Evolutionary conservation across 2,797 vertebrate genomes (phyloP).

Genomic region (Diceros bicornis): DNA sequence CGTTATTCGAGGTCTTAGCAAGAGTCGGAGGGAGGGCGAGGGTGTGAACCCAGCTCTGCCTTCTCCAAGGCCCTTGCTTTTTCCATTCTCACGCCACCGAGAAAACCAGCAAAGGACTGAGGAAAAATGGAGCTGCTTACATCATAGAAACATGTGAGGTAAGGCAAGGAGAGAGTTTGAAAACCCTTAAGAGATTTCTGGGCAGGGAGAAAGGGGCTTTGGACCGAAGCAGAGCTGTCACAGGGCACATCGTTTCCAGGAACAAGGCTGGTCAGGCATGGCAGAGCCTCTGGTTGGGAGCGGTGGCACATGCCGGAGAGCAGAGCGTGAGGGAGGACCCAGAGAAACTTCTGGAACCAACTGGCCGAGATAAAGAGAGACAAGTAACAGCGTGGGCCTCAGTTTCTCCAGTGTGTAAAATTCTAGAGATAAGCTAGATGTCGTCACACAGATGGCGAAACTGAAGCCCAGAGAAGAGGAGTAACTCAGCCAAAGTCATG

Average conservation of each 20-base stretch:
- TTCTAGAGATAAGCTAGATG: background rate
- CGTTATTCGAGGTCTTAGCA: background rate
- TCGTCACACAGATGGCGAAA: background rate
- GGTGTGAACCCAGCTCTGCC: background rate
- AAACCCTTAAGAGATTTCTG: background rate
- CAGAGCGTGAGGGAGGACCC: background rate
- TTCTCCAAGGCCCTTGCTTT: background rate
- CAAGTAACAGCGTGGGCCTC: accelerated
- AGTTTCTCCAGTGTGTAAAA: background rate
- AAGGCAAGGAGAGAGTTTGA: background rate
- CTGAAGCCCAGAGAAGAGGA: background rate
- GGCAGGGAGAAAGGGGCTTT: background rate
- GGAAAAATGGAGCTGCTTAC: background rate
- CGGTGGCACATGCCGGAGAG: background rate
- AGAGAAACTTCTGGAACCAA: background rate
- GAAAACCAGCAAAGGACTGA: background rate
- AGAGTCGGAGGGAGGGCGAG: background rate
- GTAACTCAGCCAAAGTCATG: background rate
- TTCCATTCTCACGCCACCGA: background rate
- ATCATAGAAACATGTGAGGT: background rate
- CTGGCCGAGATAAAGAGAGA: background rate
- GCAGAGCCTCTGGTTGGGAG: background rate
- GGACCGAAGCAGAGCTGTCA: background rate
- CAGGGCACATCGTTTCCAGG: accelerated
- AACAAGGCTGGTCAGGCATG: background rate